Percentiles rank a stretch among this genome's conserved stretches.
Evolutionary conservation across 2,888 invertebrate species (phyloP).

Genomic region (Agrotis clavis): DNA sequence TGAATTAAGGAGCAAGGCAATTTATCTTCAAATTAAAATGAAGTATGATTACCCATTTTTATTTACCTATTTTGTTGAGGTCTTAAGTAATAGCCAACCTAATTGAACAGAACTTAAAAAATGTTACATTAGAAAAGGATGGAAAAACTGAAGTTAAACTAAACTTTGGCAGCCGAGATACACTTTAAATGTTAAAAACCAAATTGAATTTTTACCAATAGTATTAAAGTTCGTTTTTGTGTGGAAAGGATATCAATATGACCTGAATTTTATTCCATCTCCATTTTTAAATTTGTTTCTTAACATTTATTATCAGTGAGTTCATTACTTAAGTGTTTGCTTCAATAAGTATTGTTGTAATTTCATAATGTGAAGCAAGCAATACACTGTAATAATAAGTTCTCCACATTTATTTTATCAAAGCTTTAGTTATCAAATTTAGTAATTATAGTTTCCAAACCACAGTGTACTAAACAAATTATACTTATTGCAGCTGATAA

Average conservation of each 20-base stretch:
- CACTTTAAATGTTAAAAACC: not conserved
- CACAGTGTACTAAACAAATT: not conserved
- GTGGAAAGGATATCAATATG: too few species aligned
- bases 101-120: not conserved
- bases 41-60: not conserved
- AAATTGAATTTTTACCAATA: not conserved
- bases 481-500: constrained; percentile 7
- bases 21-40: not conserved
- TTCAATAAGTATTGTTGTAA: not conserved
- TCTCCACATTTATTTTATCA: constrained; percentile 22
- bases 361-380: constrained; percentile 19
- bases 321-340: not conserved
- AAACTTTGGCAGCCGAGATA: not conserved
- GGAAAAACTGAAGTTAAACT: not conserved
- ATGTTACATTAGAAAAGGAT: not conserved
- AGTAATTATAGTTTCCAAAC: not conserved
- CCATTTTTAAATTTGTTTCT: not conserved
- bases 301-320: not conserved
- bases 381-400: not conserved
- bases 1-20: too few species aligned
- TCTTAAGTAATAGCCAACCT: not conserved
- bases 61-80: not conserved
- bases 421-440: constrained; percentile 19
- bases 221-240: not conserved
- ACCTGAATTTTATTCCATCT: not conserved